Evolutionary conservation across 2,888 invertebrate species (phyloP).

Genomic region (Meteorus colon): DNA sequence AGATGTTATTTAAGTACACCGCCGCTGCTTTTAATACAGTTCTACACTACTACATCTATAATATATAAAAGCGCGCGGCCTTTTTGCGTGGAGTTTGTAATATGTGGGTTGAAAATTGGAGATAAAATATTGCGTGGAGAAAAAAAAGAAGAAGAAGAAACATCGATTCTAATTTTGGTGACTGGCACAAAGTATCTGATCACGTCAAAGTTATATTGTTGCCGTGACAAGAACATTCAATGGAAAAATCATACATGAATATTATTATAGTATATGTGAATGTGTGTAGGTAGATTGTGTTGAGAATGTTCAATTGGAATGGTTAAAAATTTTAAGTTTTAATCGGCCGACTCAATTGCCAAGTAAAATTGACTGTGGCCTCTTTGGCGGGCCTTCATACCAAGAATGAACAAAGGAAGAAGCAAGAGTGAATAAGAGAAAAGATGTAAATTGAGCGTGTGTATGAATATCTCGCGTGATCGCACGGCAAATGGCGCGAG

Average conservation of each 20-base stretch:
- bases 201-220: slow-evolving; percentile 4
- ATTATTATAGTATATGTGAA: background rate
- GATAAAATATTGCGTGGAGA: background rate
- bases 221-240: slow-evolving; percentile 41
- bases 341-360: slow-evolving; percentile 52
- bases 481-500: slow-evolving; percentile 29
- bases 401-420: background rate
- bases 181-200: slow-evolving; percentile 31
- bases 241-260: slow-evolving; percentile 28
- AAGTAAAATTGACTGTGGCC: slow-evolving; percentile 50
- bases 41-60: slow-evolving; percentile 25
- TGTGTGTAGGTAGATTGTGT: slow-evolving; percentile 37
- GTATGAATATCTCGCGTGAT: slow-evolving; percentile 32
- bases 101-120: slow-evolving; percentile 4
- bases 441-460: slow-evolving; percentile 26
- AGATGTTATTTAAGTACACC: slow-evolving; percentile 31
- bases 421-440: background rate
- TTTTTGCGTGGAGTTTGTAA: background rate
- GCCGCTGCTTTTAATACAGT: slow-evolving; percentile 23
- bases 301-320: slow-evolving; percentile 41
- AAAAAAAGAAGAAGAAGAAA: too few species aligned
- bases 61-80: background rate
- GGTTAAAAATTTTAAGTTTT: slow-evolving; percentile 50
- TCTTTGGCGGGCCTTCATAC: slow-evolving; percentile 26
- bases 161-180: slow-evolving; percentile 43